Evolutionary conservation across 2,797 vertebrate genomes (phyloP).

Genomic region (Takifugu ocellatus): DNA sequence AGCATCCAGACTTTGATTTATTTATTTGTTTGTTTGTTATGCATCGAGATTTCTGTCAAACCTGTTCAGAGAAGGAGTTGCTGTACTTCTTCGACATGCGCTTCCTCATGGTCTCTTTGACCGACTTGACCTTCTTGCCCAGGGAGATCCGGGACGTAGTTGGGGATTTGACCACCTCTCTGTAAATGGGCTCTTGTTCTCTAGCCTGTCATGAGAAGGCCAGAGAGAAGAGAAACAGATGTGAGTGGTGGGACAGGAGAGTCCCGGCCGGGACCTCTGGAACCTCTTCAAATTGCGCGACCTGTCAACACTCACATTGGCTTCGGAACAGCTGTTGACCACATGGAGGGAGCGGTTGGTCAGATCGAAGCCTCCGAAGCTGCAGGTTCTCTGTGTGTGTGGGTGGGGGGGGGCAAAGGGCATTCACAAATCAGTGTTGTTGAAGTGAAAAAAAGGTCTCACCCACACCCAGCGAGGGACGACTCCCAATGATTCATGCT

Average conservation of each 20-base stretch:
- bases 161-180: slow-evolving; percentile 93
- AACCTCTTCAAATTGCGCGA: slow-evolving; percentile 1
- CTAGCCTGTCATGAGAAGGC: slow-evolving; percentile 72
- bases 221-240: not conserved
- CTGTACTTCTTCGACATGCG: slow-evolving; percentile 98
- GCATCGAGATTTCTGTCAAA: slow-evolving; percentile 38
- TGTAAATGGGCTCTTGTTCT: slow-evolving; percentile 91
- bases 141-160: slow-evolving; percentile 92
- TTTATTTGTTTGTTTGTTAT: not conserved
- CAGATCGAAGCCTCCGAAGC: slow-evolving; percentile 97
- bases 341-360: slow-evolving; percentile 92
- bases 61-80: slow-evolving; percentile 92
- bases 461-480: slow-evolving; percentile 41
- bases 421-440: slow-evolving; percentile 39
- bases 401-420: slow-evolving; percentile 37
- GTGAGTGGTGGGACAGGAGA: slow-evolving; percentile 17
- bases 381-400: slow-evolving; percentile 89
- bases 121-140: slow-evolving; percentile 97
- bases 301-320: slow-evolving; percentile 78
- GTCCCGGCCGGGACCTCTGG: not conserved
- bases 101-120: slow-evolving; percentile 99
- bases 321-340: slow-evolving; percentile 80
- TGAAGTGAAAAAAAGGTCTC: slow-evolving; percentile 13
- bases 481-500: slow-evolving; percentile 72
- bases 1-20: not conserved